Evolutionary conservation across 1,140 invertebrate species (phyloP), one percentile per base, ranked within the genome.

Genomic region (Drosophila obscura): DNA sequence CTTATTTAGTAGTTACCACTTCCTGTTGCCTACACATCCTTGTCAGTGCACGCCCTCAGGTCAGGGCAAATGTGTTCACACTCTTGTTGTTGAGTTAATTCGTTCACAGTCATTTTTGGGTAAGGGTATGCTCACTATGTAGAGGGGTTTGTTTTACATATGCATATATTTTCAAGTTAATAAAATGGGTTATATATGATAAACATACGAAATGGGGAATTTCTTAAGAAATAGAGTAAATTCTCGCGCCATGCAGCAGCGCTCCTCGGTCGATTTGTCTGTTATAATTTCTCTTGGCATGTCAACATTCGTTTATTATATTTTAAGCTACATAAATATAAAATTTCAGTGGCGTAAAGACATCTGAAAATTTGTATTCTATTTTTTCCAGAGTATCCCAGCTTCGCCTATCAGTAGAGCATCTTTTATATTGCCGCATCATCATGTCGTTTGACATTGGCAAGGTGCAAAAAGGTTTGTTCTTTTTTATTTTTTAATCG

Each of bases 401-500:
- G 5, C 2, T 35, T 15, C 28, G 11, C 15, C 51, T 53, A 39
- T 6, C 0, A 0, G 4, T 39, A 13, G 4, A 11, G 1, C 35
- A 13, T 0, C 11, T 39, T 39, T 39, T 28, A 31, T 22, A 43
- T 16, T 31, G 52, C 15, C 2, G 58, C 53, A 57, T 58, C 43
- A 55, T 66, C 26, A 39, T 2, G 2, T 49, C 73, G 53, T n/a
- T 80, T 83, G 76, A 64, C 75, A 79, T 62, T 58, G 62, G 80
- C 78, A 80, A 83, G 80, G 80, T 83, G 80, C 76, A 80, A 83
- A 83, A 82, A 73, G 77, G 80, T 83, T 79, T 74, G 73, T 61
- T 74, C 73, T 26, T 62, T 67, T 50, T 61, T 63, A 58, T 75
- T 63, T 39, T 13, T 39, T 48, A 61, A 61, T 72, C 58, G 22